Base-by-base conservation (phyloP, 2,797 vertebrate species). In the Scarus forsteni region DNA sequence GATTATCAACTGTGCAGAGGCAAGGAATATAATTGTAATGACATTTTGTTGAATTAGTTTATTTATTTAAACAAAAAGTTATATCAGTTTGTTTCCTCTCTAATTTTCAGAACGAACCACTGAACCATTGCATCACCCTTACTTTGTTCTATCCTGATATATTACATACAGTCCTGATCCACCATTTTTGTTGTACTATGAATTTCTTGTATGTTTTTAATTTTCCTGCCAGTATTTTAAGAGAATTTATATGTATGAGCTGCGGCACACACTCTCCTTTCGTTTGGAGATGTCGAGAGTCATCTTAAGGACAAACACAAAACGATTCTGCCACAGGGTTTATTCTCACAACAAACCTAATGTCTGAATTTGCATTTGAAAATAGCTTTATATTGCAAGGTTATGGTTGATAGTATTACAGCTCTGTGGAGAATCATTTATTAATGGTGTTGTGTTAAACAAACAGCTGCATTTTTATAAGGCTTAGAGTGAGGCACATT, bases 381-480 rank as follows among this genome's bases (percentile, higher is more conserved):
- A 83, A 46, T 38, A 52, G 57, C 56, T 57, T 60, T 10, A 10
- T 52, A 66, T 65, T 57, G 38, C 57, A 46, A 11, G 18, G 48
- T 61, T 62, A 54, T 43, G 34, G 43, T 49, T 75, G 39, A 42
- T 70, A 50, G 43, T 43, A 51, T 61, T 60, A 46, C 7, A 1
- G n/a, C 53, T 66, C 19, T 50, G 49, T 54, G 60, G 61, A 60
- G 19, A 52, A 65, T 73, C 13, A 52, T 44, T 77, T 56, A 75
- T 79, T 77, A 36, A 79, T 62, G 18, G n/a, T 50, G 34, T 68
- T 65, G 48, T 75, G 54, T 69, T 73, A 73, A 84, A 65, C 7
- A 70, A 69, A 51, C 55, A 46, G 19, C 52, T 18, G 9, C 46
- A 8, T 55, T 59, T 66, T 51, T 16, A n/a, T 38, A 27, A 27